phyloP scores from a whole-genome alignment of 92 coral and sea anemone species.

The Galaxea fascicularis region DNA sequence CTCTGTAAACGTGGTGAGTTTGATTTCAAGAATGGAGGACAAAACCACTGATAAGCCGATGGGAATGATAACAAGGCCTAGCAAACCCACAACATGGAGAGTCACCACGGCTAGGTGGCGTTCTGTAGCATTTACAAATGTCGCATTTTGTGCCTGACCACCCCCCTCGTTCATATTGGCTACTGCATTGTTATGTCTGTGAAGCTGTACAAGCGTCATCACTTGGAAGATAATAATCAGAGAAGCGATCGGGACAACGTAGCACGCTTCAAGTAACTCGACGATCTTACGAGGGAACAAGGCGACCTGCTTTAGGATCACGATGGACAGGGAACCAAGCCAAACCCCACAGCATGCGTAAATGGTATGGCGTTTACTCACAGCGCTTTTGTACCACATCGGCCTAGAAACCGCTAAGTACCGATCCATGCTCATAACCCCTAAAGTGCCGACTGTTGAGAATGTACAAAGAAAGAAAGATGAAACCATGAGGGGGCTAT shows the following conservation, averaged over 20 bases:
- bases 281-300: background rate
- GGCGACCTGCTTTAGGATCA: constrained; percentile 10
- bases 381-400: constrained; percentile 30
- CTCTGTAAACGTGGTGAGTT: background rate
- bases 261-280: constrained; percentile 23
- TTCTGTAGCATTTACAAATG: background rate
- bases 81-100: constrained; percentile 29
- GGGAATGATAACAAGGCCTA: constrained; percentile 16
- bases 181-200: constrained; percentile 22
- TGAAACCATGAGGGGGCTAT: constrained; percentile 13
- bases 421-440: constrained; percentile 41
- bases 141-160: background rate
- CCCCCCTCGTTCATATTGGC: constrained; percentile 18
- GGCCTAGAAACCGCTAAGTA: constrained; percentile 39
- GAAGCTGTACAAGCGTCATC: constrained; percentile 13
- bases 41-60: constrained; percentile 1
- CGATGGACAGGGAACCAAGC: constrained; percentile 2
- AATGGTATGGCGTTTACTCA: constrained; percentile 8
- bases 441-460: constrained; percentile 27
- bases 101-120: constrained; percentile 12
- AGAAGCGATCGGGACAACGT: background rate
- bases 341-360: constrained; percentile 15
- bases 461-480: constrained; percentile 39
- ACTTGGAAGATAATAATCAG: constrained; percentile 2
- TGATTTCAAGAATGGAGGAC: background rate